Conservation (phyloP, 30 jellyfish, hydroid and myxozoan species). For the Aurelia sp. region DNA sequence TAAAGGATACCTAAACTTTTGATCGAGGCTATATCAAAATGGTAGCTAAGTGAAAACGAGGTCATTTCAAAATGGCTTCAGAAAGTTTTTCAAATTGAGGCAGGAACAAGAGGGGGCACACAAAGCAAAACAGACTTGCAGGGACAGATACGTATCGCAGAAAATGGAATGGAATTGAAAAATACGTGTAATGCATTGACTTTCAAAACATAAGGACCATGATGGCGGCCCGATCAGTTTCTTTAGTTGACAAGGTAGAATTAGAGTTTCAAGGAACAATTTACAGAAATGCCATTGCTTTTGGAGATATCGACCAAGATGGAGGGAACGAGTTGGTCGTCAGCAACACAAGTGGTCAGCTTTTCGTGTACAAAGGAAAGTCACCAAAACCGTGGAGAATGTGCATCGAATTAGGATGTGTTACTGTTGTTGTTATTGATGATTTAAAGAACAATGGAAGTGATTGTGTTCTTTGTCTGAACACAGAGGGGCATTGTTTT, state of each 20-base stretch:
- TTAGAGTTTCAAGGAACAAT: constrained; percentile 86
- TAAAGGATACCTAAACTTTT: neutral
- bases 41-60: neutral
- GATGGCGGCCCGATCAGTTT: constrained; percentile 79
- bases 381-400: constrained; percentile 75
- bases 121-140: neutral
- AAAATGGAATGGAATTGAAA: neutral
- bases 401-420: constrained; percentile 68
- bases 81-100: neutral
- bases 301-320: constrained; percentile 93
- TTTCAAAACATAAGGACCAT: too few relatives aligned
- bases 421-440: constrained; percentile 53
- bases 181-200: too few relatives aligned
- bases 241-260: constrained; percentile 84
- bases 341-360: constrained; percentile 85
- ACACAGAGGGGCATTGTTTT: constrained; percentile 66
- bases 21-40: constrained; percentile 1
- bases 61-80: neutral
- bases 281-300: constrained; percentile 79
- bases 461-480: constrained; percentile 23
- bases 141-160: too few relatives aligned
- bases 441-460: constrained; percentile 39
- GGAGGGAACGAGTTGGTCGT: constrained; percentile 84
- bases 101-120: neutral
- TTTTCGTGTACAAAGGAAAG: constrained; percentile 82